Evolutionary conservation across 2,797 vertebrate species (phyloP), one percentile per base, ranked within the genome.

Genomic region (Ctenochaetus hawaiiensis): DNA sequence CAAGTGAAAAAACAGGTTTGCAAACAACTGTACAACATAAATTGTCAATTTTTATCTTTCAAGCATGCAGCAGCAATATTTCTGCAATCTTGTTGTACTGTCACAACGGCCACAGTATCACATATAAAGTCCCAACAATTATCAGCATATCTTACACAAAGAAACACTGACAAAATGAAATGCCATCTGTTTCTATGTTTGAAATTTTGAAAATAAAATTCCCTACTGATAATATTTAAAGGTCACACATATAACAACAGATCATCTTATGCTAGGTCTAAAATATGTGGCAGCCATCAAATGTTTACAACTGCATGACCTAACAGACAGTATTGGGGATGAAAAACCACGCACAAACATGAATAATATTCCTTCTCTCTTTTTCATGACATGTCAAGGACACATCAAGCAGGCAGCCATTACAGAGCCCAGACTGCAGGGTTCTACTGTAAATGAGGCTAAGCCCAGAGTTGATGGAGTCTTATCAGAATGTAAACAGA

Each of bases 391-490:
- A 82, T 77, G 80, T 87, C 81, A 89, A 89, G 89, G 89, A 83
- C 87, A 87, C 62, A 23, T 86, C 49, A 75, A 63, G 87, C 64
- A 70, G 81, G 83, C 89, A 83, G 83, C 84, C 83, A 89, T 88
- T 83, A 86, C 73, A 82, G 78, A 75, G 64, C 51, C 62, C 30
- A 13, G 64, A 57, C 59, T 70, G 72, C 64, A 43, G 63, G 71
- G 84, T 67, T 74, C 53, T 70, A 26, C 64, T 67, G 64, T 43
- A 58, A 79, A 71, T 41, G 58, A 77, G 72, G 59, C 67, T 82
- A 61, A 76, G 47, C 66, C 44, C 68, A 52, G 63, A 78, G 62
- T 45, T 20, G 53, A 72, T 48, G 59, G 45, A 75, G 60, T 9
- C 26, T 26, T 5, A 16, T 49, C 39, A 57, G 26, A 56, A 61